These are phyloP conservation scores for Meliscaeva auricollis DNA, from an alignment of 2,888 invertebrate species.

Conservation along the genomic window DNA sequence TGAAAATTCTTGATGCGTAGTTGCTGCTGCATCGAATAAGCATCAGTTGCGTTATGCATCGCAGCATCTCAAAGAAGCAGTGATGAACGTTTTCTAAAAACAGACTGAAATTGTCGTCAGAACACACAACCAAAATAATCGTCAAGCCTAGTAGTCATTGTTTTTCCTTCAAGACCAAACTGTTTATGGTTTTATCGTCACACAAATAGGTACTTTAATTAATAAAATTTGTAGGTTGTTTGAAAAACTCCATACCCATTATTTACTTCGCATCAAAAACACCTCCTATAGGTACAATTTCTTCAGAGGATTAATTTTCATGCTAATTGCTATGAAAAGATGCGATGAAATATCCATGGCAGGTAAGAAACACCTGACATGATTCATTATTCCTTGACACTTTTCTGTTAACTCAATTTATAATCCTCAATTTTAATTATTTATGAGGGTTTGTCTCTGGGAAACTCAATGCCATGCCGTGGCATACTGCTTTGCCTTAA, in stretches of 20 bases:
- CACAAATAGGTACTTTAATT: neutral
- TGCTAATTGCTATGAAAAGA: conserved; percentile 23
- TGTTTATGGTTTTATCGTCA: neutral
- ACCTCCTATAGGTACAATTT: neutral
- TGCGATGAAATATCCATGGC: neutral
- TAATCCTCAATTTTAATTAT: conserved; percentile 34
- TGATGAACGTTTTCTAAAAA: too few relatives aligned
- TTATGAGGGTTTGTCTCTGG: conserved; percentile 13
- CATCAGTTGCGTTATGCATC: too few relatives aligned
- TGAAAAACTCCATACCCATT: neutral
- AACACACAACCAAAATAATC: too few relatives aligned
- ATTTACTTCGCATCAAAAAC: neutral
- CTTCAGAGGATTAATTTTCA: conserved; percentile 8
- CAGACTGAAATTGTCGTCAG: too few relatives aligned
- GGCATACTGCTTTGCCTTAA: too few relatives aligned
- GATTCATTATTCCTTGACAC: conserved; percentile 34
- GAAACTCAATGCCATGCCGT: neutral
- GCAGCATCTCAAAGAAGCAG: too few relatives aligned
- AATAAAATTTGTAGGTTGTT: neutral
- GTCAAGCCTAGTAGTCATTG: too few relatives aligned
- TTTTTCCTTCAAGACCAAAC: neutral
- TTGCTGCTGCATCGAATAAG: too few relatives aligned
- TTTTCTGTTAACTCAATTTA: conserved; percentile 36
- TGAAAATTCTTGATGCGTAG: too few relatives aligned
- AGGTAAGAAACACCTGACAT: conserved; percentile 35